Evolutionary conservation across 2,888 invertebrate genomes (phyloP), one percentile per base, ranked within the genome.

Genomic region (Hirtodrosophila cameraria): DNA sequence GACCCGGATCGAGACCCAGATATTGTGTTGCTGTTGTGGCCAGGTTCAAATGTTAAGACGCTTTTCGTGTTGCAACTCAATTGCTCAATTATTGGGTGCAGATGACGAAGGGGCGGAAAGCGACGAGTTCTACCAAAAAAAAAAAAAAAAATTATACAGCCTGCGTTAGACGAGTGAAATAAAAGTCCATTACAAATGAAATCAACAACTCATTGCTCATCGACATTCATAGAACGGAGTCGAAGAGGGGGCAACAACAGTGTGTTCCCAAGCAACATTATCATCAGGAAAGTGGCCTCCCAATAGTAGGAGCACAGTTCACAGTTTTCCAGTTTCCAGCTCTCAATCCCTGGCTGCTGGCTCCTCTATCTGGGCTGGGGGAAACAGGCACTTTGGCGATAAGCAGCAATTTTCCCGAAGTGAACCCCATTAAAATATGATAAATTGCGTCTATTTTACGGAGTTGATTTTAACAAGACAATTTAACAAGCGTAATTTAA

Each of bases 401-500:
- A 75, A 77, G 78, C 75, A 75, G 78, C 71, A 77, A 77, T 77
- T 71, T 83, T 81, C 70, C 65, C 63, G 63, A 79, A 86, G 66
- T 80, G 86, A 66, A 83, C 75, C 86, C 75, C 80, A 87, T 88
- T 84, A 88, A 87, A 88, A 86, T 86, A 88, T 88, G 87, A 88
- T 88, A 88, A 88, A 88, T 88, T 88, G 84, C 86, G 73, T 84
- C 87, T 82, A 80, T 84, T 88, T 82, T 73, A 74, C 75, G 70
- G 74, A 88, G 74, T 84, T 78, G 75, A 78, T 87, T 88, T 88
- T 88, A 89, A 89, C 89, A 89, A 88, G 89, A 89, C 89, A 89
- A 88, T 88, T 89, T 88, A 88, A 88, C 89, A 88, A 89, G 89
- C 87, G 89, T 88, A 89, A 89, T 89, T 89, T 89, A 89, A 89